Conservation (phyloP, 2,797 vertebrate species). For the Eutrigla gurnardus region DNA sequence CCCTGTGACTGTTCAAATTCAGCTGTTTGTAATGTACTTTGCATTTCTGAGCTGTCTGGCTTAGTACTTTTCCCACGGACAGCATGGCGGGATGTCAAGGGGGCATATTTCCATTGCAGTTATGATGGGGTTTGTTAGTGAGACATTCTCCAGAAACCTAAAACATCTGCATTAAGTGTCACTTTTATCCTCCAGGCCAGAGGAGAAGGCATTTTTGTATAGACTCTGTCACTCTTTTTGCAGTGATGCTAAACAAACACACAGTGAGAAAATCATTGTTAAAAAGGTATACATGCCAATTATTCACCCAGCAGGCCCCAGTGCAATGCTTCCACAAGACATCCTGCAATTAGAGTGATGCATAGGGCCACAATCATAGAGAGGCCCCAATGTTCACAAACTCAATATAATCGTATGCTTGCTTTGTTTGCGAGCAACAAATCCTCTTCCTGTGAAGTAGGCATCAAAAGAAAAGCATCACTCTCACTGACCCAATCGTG, state of each 20-base stretch:
- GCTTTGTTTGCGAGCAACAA: neutral
- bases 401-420: neutral
- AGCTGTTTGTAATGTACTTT: slow-evolving; percentile 64
- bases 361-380: neutral
- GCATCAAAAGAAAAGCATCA: neutral
- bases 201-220: neutral
- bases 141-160: slow-evolving; percentile 17
- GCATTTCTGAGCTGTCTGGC: slow-evolving; percentile 18
- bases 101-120: slow-evolving; percentile 27
- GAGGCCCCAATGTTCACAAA: slow-evolving; percentile 3
- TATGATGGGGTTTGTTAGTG: slow-evolving; percentile 15
- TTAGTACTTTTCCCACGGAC: slow-evolving; percentile 40
- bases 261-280: neutral
- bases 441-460: neutral
- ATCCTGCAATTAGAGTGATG: slow-evolving; percentile 9
- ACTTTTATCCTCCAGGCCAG: slow-evolving; percentile 16
- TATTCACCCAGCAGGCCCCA: neutral
- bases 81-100: slow-evolving; percentile 41
- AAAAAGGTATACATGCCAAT: neutral
- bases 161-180: slow-evolving; percentile 36
- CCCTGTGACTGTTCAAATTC: slow-evolving; percentile 46
- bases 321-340: neutral
- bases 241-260: neutral
- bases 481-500: neutral
- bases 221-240: neutral